Evolutionary conservation across 2,797 vertebrate species (phyloP).

Genomic region (Mycteria americana): DNA sequence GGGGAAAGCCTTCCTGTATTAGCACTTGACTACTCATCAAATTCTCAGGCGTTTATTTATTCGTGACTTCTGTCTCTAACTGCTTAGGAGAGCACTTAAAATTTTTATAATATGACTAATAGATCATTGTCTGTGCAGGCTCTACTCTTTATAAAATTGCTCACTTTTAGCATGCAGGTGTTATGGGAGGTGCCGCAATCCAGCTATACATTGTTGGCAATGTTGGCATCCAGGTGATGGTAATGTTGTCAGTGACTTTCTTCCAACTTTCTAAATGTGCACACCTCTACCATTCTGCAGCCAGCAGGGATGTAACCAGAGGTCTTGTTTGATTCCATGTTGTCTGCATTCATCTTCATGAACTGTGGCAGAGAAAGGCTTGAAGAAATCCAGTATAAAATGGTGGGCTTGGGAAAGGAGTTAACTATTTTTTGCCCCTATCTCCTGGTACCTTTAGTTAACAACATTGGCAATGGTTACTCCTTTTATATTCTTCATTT

Average conservation of each 20-base stretch:
- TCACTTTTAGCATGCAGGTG: background rate
- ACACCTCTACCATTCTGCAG: background rate
- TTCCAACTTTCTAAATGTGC: background rate
- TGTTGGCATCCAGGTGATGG: background rate
- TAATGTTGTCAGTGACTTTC: background rate
- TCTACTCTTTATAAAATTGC: background rate
- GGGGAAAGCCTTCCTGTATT: background rate
- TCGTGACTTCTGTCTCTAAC: background rate
- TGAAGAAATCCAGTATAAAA: background rate
- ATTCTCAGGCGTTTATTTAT: background rate
- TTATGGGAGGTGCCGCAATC: background rate
- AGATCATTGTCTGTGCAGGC: background rate
- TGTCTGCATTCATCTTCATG: background rate
- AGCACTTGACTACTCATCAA: background rate
- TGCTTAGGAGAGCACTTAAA: background rate
- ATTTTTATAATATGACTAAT: background rate
- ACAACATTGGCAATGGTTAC: background rate
- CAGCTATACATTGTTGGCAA: background rate
- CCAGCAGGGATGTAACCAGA: background rate
- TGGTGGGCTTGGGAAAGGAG: background rate
- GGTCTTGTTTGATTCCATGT: background rate
- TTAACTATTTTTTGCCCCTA: background rate
- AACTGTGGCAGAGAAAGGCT: background rate
- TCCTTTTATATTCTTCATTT: background rate
- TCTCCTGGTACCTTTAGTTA: background rate